Base-by-base conservation (phyloP, 2,888 invertebrate species). In the Patella pellucida region DNA sequence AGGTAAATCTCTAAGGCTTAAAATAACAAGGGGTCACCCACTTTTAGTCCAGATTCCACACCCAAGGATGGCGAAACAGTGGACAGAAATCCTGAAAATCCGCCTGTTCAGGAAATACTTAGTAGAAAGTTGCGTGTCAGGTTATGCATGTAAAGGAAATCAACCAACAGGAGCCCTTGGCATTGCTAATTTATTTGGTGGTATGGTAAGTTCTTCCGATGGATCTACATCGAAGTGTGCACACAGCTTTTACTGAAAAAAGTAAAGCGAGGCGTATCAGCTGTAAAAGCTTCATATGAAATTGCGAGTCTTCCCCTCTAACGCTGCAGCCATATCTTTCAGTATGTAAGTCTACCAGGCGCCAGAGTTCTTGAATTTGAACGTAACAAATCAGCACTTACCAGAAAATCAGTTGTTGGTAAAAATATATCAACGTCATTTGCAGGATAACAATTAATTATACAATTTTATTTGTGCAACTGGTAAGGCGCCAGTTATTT, bases 1-100 rank as follows among this genome's bases (percentile, higher is more conserved):
- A 75, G 82, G 82, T 79, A 74, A 78, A 3, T 82, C 78, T 16
- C 16, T 80, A 2, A 50, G 83, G 41, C 69, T 83, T 51, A 83
- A 84, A 79, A 84, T 84, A 83, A 19, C 50, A 68, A 73, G 84
- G 23, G 85, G 84, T 52, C 81, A 84, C 72, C 83, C 83, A 41
- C 23, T 52, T 14, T 16, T 84, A 11, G 82, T 83, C 83, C 1
- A 62, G 56, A 70, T 77, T 51, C 23, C 82, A 82, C 54, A 82
- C 82, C 14, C 83, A 85, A 71, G 81, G 72, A 16, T 81, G 81
- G 81, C 52, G 81, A 67, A 81, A 81, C 7, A 81, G 81, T 79
- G 79, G 81, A 81, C 77, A 81, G 78, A 73, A 12, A 69, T 15
- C 77, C 80, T 50, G 72, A 81, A 50, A 83, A 78, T 77, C 81